Percentiles rank a stretch among this genome's conserved stretches.
Evolutionary conservation across 2,113 vertebrate species (phyloP).

Genomic region (Toxotes chatareus): DNA sequence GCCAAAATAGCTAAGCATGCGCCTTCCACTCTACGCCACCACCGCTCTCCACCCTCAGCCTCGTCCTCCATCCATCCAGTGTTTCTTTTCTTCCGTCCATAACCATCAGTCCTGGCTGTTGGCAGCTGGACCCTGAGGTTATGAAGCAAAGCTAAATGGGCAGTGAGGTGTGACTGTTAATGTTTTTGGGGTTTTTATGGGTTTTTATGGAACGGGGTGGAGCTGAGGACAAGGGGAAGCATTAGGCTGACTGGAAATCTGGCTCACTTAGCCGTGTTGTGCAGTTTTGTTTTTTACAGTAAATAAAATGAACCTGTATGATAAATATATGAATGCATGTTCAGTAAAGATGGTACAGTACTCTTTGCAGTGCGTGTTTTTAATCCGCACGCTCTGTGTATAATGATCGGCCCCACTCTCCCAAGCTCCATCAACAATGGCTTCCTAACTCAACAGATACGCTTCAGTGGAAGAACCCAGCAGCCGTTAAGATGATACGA

Average conservation of each 20-base stretch:
- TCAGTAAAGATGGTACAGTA: not conserved
- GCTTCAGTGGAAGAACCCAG: conserved; percentile 14
- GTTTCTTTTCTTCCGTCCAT: conserved; percentile 13
- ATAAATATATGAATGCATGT: not conserved
- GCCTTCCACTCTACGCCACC: not conserved
- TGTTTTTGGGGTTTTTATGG: not conserved
- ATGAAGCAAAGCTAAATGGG: conserved; percentile 26
- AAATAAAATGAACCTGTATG: not conserved
- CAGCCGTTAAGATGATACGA: conserved; percentile 11
- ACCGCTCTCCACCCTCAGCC: not conserved
- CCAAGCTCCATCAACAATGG: not conserved
- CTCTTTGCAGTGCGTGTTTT: not conserved
- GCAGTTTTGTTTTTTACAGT: not conserved
- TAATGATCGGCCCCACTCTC: conserved; percentile 24
- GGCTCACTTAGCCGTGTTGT: not conserved
- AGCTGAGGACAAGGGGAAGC: not conserved
- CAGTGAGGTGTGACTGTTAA: conserved; percentile 10
- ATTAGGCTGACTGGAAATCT: not conserved
- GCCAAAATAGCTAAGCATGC: conserved; percentile 8
- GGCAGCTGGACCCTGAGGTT: conserved; percentile 14
- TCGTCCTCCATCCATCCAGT: not conserved
- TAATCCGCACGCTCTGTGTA: not conserved
- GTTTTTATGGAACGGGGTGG: conserved; percentile 6
- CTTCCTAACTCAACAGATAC: not conserved
- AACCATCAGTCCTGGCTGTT: conserved; percentile 20